Base-by-base conservation (phyloP, 2,113 vertebrate species). In the Gallinago media region DNA sequence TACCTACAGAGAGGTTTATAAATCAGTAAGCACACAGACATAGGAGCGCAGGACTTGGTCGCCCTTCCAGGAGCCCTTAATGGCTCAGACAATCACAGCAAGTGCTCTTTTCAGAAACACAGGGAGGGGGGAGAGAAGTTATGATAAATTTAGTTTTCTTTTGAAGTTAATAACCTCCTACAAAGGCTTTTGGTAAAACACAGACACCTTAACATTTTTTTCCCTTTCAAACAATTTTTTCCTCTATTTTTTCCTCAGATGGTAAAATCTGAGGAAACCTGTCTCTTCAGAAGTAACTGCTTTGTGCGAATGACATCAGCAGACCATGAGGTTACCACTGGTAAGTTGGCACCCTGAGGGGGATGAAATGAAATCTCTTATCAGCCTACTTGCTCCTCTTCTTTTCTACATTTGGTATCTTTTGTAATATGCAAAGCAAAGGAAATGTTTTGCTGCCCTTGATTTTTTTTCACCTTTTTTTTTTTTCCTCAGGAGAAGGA, bases 141-240 rank as follows among this genome's bases (percentile, higher is more conserved):
- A 96, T 0, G 91, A 92, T 96, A 96, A 97, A 94, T 87, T 97
- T 94, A 95, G 96, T 95, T 98, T 96, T 88, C 94, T 85, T 98
- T 97, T 97, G 97, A 98, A 97, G 97, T 97, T 97, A 97, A 97
- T 97, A 96, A 96, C 94, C 95, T 97, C 94, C 95, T 96, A 83
- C 94, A 97, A 96, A 97, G 79, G 81, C 89, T 93, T 98, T 94
- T 88, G 86, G 93, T 95, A 97, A 96, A 94, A 97, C 89, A 97
- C 86, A 97, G 96, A 86, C 83, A 95, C 88, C 94, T 97, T 97
- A 96, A 96, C 70, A 73, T 93, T 94, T 81, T 88, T 97, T 94
- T 70, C 40, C 42, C 46, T 97, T 92, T 97, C 96, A 97, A 97
- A 97, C 92, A 90, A 56, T 80, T 94, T 88, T 82, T 89, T 78